Conservation (phyloP, 2,888 invertebrate species). For the Pinctada fucata region DNA sequence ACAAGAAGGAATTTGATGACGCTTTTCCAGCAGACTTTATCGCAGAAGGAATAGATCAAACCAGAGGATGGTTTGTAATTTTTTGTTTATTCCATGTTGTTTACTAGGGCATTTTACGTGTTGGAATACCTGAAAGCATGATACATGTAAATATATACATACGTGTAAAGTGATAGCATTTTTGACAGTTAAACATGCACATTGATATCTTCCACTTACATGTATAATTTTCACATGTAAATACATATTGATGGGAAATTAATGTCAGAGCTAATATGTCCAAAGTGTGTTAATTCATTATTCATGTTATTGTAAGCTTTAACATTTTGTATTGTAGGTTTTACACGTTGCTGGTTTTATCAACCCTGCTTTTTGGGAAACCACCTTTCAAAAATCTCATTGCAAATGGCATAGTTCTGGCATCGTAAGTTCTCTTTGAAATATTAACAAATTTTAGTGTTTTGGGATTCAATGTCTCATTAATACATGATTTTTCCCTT, state of each 20-base stretch:
- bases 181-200: no score
- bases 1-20: slow-evolving; percentile 81
- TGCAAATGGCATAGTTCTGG: slow-evolving; percentile 95
- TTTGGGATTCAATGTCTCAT: no score
- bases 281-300: no score
- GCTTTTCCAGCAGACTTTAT: slow-evolving; percentile 99
- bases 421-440: slow-evolving; percentile 78
- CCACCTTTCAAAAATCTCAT: slow-evolving; percentile 99
- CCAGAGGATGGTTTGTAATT: slow-evolving; percentile 89
- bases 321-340: slow-evolving; percentile 80
- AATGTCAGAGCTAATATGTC: no score
- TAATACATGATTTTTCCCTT: no score
- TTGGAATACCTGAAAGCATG: background rate
- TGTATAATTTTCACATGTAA: no score
- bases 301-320: no score
- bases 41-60: slow-evolving; percentile 99
- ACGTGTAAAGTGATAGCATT: no score
- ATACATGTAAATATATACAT: background rate
- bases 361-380: slow-evolving; percentile 95
- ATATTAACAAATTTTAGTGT: background rate
- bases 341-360: slow-evolving; percentile 97
- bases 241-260: no score
- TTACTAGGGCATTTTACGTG: background rate
- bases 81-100: background rate
- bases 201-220: no score